Conservation (phyloP, 2,888 invertebrate genomes). For the Xestia sexstrigata region DNA sequence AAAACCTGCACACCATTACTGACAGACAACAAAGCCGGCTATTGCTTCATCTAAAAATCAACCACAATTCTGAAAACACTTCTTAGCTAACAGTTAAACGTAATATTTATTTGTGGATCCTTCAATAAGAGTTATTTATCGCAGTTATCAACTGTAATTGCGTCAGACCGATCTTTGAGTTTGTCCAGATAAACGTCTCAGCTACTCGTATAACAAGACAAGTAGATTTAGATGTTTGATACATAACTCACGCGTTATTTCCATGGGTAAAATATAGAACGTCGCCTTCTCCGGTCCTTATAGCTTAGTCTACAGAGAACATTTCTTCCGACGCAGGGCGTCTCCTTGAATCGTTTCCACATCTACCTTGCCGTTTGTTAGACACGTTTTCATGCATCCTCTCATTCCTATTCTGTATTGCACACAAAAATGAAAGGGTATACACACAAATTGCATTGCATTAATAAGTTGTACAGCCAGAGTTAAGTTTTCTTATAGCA, state of each 20-base stretch:
- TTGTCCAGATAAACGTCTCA: constrained; percentile 36
- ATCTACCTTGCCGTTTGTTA: neutral
- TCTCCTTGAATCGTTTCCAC: neutral
- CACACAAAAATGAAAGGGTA: too few species aligned
- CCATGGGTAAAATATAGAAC: neutral
- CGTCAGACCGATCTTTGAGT: constrained; percentile 44
- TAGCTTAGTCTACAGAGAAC: neutral
- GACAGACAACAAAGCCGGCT: neutral
- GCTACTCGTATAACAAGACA: neutral
- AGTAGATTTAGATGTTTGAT: neutral
- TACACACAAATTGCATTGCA: too few species aligned
- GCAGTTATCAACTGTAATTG: constrained; percentile 44
- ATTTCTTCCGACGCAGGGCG: neutral
- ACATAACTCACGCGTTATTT: neutral
- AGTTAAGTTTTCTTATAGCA: too few species aligned
- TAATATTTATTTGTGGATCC: constrained; percentile 44
- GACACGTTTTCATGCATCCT: neutral
- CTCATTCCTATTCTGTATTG: too few species aligned
- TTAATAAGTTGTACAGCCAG: too few species aligned
- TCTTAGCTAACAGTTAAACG: neutral
- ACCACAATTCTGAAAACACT: neutral
- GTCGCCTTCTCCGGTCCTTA: neutral
- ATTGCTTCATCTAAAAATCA: neutral
- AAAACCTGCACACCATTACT: neutral
- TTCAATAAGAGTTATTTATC: constrained; percentile 33